Base-by-base conservation (phyloP, 53 echinoderm and acorn worm species). In the Antedon mediterranea region DNA sequence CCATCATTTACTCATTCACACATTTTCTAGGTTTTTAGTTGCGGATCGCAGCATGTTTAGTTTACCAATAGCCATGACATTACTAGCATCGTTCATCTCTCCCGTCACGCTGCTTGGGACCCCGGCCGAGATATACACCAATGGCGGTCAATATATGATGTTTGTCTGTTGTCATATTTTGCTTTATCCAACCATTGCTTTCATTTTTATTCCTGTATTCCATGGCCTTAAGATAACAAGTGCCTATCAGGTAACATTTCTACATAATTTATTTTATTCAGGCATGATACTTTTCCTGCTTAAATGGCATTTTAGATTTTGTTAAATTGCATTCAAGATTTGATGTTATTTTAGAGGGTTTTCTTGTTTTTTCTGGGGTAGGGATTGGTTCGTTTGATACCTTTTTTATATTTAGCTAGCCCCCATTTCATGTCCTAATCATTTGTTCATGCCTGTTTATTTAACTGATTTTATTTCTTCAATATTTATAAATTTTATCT, bases 161-260 rank as follows among this genome's bases (percentile, higher is more conserved):
- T 57, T 57, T 23, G 57, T 57, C 23, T 57, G 57, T 18, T 57
- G 57, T 26, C 57, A 57, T 18, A 8, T 57, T 57, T 20, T 57
- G 9, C 57, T 57, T 57, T 76, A 76, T 76, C 76, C 76, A 28
- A 7, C 34, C 32, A 32, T 28, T 9, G 81, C 82, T 8, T 34
- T 84, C 30, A 81, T 90, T 32, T 90, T 87, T 72, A 81, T 90
- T 0, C 90, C 90, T 34, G 90, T 90, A 27, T 90, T 84, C 80
- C 84, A 87, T 71, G 87, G 85, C 0, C 79, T 90, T 11, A 75
- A 78, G 11, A 75, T 90, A 18, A 84, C 80, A 1, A 90, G 82
- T 37, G 90, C 87, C 0, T 90, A 90, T 76, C 84, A 90, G 83
- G 90, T 90, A 70, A 79, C 3, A n/a, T n/a, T n/a, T n/a, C n/a